Percentiles rank a stretch among this genome's conserved stretches.
Evolutionary conservation across 2,888 invertebrate genomes (phyloP).

Genomic region (Dilophus febrilis): DNA sequence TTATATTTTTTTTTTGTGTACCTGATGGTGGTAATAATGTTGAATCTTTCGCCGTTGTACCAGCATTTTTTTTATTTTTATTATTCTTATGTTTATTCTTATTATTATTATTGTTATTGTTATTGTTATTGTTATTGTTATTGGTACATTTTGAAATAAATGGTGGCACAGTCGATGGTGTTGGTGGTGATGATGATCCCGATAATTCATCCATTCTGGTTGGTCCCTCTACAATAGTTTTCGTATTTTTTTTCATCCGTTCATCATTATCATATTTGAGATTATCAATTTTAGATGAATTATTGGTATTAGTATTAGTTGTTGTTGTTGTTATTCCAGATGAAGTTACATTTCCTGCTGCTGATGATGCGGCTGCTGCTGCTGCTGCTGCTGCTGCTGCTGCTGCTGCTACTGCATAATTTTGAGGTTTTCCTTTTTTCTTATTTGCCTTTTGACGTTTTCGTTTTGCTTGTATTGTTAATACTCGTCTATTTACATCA

Average conservation of each 20-base stretch:
- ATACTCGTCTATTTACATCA: constrained; percentile 80
- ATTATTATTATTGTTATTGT: neutral
- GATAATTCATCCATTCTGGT: neutral
- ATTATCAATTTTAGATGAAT: too few species aligned
- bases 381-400: constrained; percentile 27
- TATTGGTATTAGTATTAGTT: too few species aligned
- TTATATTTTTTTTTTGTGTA: neutral
- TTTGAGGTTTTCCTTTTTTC: constrained; percentile 55
- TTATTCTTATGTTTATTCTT: too few species aligned
- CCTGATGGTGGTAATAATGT: neutral
- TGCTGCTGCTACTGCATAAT: constrained; percentile 28
- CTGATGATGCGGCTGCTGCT: constrained; percentile 13
- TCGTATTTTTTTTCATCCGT: too few species aligned
- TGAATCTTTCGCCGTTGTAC: too few species aligned
- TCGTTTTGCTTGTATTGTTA: constrained; percentile 84
- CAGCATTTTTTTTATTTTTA: too few species aligned
- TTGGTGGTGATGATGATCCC: neutral
- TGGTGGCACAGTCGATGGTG: neutral
- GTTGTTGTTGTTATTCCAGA: constrained; percentile 11
- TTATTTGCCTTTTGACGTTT: constrained; percentile 77
- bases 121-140: neutral
- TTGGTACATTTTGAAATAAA: neutral
- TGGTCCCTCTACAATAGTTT: neutral
- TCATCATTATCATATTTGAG: too few species aligned
- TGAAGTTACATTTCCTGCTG: constrained; percentile 3